Evolutionary conservation across 2,113 vertebrate genomes (phyloP), one percentile per base, ranked within the genome.

Genomic region (Nyctereutes procyonoides): DNA sequence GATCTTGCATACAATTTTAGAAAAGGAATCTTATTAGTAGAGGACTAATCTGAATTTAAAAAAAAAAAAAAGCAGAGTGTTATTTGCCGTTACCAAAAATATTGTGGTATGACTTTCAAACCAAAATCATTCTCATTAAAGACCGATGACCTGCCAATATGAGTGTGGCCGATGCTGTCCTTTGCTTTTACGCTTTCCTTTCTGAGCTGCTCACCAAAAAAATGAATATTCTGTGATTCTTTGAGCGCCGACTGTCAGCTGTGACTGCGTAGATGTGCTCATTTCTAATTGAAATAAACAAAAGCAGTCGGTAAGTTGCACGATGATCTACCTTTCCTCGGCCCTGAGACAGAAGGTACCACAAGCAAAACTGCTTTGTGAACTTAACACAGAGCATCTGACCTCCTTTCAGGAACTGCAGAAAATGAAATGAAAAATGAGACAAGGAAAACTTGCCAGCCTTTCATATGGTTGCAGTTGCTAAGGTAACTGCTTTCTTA

Each of bases 401-500:
- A 98, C 97, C 98, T 97, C 97, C 86, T 97, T 98, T 98, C 95
- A 95, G 94, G 97, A 98, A 90, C 93, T 17, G 58, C 94, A 65
- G 93, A 98, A 98, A 98, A 98, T 81, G 83, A 98, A 98, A 98
- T 98, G 98, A 98, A 98, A 98, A 98, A 98, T 98, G 97, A 98
- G 96, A 88, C 77, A 69, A 96, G 97, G 95, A 98, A 97, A 93
- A 92, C 96, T 96, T 97, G 92, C 97, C 94, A 97, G 97, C 97
- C 97, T 97, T 96, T 96, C 71, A 28, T 89, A 76, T 0, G 0
- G 92, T 77, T 98, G 26, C 92, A 96, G 98, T 98, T 99, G 98
- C 98, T 97, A 98, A 92, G 98, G 98, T 98, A 98, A 99, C 98
- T 86, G 97, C 88, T 98, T 97, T 90, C 97, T 98, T 91, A 96